Evolutionary conservation across 2,797 vertebrate species (phyloP).

Genomic region (Adrianichthys oophorus): DNA sequence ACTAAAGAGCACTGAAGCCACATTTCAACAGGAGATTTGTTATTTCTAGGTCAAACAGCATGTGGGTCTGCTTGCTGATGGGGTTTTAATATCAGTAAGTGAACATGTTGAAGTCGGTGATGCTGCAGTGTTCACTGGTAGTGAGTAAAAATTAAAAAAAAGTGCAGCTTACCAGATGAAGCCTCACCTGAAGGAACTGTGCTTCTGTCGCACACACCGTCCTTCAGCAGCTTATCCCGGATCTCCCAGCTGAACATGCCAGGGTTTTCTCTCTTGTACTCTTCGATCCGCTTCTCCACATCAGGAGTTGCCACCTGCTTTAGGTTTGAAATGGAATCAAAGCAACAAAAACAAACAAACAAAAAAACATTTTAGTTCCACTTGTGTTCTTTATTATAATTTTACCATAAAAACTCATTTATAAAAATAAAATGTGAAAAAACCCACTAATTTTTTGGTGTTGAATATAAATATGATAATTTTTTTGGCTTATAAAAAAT

Average conservation of each 20-base stretch:
- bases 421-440: no score
- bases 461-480: no score
- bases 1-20: slow-evolving; percentile 41
- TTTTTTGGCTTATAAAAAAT: no score
- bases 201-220: slow-evolving; percentile 96
- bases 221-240: slow-evolving; percentile 95
- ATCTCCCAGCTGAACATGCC: slow-evolving; percentile 99
- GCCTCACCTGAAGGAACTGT: slow-evolving; percentile 99
- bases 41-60: slow-evolving; percentile 43
- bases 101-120: slow-evolving; percentile 57
- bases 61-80: slow-evolving; percentile 36
- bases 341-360: background rate
- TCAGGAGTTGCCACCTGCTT: slow-evolving; percentile 99
- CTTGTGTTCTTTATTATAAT: background rate
- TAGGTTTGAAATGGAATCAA: slow-evolving; percentile 65
- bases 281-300: slow-evolving; percentile 97
- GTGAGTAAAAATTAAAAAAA: slow-evolving; percentile 61
- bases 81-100: slow-evolving; percentile 49
- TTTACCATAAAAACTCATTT: background rate
- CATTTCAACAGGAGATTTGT: slow-evolving; percentile 31
- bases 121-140: slow-evolving; percentile 64
- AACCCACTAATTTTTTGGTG: no score
- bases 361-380: slow-evolving; percentile 20
- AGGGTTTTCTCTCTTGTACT: slow-evolving; percentile 95
- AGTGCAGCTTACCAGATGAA: slow-evolving; percentile 83